phyloP scores from a whole-genome alignment of 2,888 invertebrate genomes.

The Drosophila limbata region DNA sequence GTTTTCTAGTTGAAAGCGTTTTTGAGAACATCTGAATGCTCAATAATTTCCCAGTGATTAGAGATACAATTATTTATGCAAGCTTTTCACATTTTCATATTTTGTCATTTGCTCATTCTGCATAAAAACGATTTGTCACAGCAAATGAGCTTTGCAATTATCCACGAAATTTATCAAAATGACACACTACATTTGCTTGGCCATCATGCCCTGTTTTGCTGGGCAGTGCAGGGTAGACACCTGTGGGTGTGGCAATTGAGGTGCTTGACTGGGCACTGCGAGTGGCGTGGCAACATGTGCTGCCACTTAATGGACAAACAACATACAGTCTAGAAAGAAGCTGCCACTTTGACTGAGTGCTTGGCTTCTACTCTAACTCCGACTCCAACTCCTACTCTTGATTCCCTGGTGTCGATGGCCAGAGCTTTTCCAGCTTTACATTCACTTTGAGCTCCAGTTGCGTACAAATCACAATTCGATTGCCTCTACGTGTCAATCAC shows the following conservation, averaged over 20 bases:
- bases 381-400: not conserved
- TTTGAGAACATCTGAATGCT: not conserved
- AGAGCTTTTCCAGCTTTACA: conserved; percentile 13
- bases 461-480: conserved; percentile 79
- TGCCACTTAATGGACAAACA: conserved; percentile 68
- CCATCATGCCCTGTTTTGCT: conserved; percentile 1
- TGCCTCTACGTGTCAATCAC: conserved; percentile 80
- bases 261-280: not conserved
- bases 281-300: conserved; percentile 49
- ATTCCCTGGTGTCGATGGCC: conserved; percentile 1
- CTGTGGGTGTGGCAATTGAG: conserved; percentile 35
- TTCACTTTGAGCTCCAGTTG: conserved; percentile 28
- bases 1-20: not conserved
- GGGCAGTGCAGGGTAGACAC: conserved; percentile 35
- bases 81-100: conserved; percentile 38
- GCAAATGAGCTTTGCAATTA: conserved; percentile 42
- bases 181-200: conserved; percentile 34
- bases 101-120: conserved; percentile 14
- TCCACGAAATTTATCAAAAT: conserved; percentile 40
- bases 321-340: conserved; percentile 40
- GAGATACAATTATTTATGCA: conserved; percentile 32
- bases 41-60: conserved; percentile 25
- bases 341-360: conserved; percentile 59
- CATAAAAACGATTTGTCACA: conserved; percentile 16
- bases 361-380: not conserved